A percentile compares a stretch with the other conserved stretches of the same genome.
phyloP scores from a whole-genome alignment of 2,797 vertebrate genomes.

The Lutra lutra region DNA sequence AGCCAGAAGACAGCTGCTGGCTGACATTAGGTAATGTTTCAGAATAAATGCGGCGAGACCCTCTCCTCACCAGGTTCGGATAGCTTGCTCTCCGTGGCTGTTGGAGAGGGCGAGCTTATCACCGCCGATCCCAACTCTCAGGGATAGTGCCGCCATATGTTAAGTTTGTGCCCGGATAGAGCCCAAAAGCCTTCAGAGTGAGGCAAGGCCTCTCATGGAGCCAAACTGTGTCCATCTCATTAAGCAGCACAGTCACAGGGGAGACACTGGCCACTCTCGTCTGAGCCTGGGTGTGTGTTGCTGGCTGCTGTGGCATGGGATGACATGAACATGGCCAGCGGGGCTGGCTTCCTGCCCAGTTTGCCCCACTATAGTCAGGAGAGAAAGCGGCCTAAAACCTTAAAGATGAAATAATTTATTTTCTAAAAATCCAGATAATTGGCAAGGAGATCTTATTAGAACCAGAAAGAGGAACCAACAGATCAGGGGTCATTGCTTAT shows the following conservation, averaged over 20 bases:
- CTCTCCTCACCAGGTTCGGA: fast-evolving
- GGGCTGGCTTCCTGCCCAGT: background rate
- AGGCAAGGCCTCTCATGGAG: background rate
- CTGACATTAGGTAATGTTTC: background rate
- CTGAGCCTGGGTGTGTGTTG: fast-evolving
- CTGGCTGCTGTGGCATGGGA: fast-evolving
- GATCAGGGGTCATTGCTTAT: background rate
- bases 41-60: fast-evolving
- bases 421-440: background rate
- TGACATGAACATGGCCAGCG: background rate
- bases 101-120: fast-evolving
- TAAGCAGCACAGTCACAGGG: background rate
- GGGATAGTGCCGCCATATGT: background rate
- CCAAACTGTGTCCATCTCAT: fast-evolving
- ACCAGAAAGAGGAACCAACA: background rate
- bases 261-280: background rate
- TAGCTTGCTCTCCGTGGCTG: background rate
- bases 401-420: background rate
- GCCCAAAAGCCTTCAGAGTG: background rate
- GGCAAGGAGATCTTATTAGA: background rate
- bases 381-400: background rate
- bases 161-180: fast-evolving
- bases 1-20: background rate
- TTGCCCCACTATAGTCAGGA: background rate
- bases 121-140: background rate